Evolutionary conservation across 2,113 vertebrate genomes (phyloP).

Genomic region (Deroptyus accipitrinus): DNA sequence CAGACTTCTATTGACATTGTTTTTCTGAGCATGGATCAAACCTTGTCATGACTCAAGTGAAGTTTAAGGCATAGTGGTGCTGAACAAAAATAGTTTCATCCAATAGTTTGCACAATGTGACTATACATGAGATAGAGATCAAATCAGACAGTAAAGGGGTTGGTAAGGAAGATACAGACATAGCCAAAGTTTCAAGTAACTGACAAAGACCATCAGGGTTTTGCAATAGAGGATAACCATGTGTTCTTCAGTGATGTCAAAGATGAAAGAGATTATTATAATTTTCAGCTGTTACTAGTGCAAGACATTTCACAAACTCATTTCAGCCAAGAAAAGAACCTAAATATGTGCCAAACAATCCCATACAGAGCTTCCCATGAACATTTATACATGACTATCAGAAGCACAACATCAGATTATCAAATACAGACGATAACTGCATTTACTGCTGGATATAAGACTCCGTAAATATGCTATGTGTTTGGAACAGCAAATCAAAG

Average conservation of each 20-base stretch:
- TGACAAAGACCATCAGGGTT: conserved; percentile 17
- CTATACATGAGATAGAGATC: neutral
- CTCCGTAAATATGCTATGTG: neutral
- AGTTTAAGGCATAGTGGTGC: neutral
- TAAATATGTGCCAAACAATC: neutral
- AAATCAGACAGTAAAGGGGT: neutral
- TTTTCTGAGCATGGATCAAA: neutral
- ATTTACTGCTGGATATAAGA: neutral
- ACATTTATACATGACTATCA: neutral
- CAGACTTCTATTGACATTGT: neutral
- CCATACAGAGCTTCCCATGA: neutral
- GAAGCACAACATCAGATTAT: neutral
- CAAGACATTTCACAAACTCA: conserved; percentile 1
- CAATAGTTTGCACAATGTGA: neutral
- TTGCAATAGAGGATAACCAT: neutral
- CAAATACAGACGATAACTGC: neutral
- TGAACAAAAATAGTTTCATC: neutral
- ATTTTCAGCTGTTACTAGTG: conserved; percentile 34
- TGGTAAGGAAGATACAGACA: neutral
- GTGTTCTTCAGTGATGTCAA: conserved; percentile 6
- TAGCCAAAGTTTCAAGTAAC: neutral
- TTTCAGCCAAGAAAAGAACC: neutral
- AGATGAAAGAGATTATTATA: conserved; percentile 43
- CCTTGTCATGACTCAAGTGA: neutral
- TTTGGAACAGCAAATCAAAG: neutral